phyloP scores from a whole-genome alignment of 2,797 vertebrate species.

The Sciurus carolinensis region DNA sequence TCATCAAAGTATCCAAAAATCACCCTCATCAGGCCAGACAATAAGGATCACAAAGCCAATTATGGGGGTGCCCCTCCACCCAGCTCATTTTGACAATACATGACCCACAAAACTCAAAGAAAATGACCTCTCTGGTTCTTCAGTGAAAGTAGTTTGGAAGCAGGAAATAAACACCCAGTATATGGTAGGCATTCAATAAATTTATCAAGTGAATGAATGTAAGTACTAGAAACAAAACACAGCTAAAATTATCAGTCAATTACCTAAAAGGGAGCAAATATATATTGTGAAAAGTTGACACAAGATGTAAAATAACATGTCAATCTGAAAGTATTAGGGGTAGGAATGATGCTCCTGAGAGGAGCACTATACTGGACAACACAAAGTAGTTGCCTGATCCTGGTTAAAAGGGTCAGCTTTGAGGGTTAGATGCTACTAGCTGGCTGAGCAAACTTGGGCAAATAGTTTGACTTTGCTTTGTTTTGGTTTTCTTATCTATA shows the following conservation, averaged over 20 bases:
- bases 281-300: not conserved
- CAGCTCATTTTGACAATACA: not conserved
- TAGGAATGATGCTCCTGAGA: not conserved
- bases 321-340: not conserved
- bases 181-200: not conserved
- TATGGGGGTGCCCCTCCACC: not conserved
- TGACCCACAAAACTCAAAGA: not conserved
- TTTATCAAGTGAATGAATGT: not conserved
- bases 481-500: slow-evolving; percentile 23
- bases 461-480: not conserved
- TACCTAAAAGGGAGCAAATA: not conserved
- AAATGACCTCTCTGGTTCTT: not conserved
- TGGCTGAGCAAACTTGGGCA: not conserved
- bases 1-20: not conserved
- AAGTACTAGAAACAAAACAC: not conserved
- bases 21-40: not conserved
- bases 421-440: not conserved
- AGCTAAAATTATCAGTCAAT: slow-evolving; percentile 9
- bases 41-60: not conserved
- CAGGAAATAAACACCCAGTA: not conserved
- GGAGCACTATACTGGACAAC: not conserved
- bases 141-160: not conserved
- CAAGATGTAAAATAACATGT: not conserved
- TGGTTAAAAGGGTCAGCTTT: not conserved
- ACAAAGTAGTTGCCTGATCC: not conserved